A percentile compares a stretch with the other conserved stretches of the same genome.
Evolutionary conservation across 2,888 invertebrate species (phyloP).

Genomic region (Bombylius discolor): DNA sequence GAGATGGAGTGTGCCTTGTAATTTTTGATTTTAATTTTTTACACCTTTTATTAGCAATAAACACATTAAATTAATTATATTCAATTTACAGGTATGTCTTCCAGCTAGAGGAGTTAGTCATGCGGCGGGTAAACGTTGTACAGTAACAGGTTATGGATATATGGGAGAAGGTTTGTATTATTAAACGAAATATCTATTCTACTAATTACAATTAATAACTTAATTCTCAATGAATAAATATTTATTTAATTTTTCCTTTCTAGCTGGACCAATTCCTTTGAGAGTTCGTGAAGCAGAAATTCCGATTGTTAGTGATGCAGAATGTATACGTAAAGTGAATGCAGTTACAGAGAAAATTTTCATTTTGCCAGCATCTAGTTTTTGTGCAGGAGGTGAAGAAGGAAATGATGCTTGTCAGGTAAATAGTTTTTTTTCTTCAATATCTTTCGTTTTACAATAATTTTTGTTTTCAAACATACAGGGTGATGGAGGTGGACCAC

Average conservation of each 20-base stretch:
- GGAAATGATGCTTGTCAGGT: conserved; percentile 90
- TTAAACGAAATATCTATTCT: background rate
- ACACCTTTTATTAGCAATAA: background rate
- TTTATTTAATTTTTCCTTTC: conserved; percentile 3
- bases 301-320: conserved; percentile 83
- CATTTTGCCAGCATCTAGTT: conserved; percentile 82
- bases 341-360: conserved; percentile 91
- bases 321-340: conserved; percentile 84
- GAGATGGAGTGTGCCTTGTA: conserved; percentile 55
- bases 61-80: conserved; percentile 7
- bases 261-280: conserved; percentile 78
- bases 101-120: conserved; percentile 81
- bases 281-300: conserved; percentile 81
- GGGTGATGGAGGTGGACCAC: conserved; percentile 90
- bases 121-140: conserved; percentile 80
- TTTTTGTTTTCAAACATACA: conserved; percentile 25
- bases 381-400: conserved; percentile 86
- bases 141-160: conserved; percentile 88
- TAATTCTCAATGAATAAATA: background rate
- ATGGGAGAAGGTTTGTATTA: conserved; percentile 73
- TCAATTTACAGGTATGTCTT: conserved; percentile 64
- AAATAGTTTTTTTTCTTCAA: conserved; percentile 10
- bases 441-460: too few relatives aligned
- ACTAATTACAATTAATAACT: too few relatives aligned
- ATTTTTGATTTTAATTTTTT: conserved; percentile 1